Evolutionary conservation across 2,113 vertebrate genomes (phyloP).

Genomic region (Gallinago undulata): DNA sequence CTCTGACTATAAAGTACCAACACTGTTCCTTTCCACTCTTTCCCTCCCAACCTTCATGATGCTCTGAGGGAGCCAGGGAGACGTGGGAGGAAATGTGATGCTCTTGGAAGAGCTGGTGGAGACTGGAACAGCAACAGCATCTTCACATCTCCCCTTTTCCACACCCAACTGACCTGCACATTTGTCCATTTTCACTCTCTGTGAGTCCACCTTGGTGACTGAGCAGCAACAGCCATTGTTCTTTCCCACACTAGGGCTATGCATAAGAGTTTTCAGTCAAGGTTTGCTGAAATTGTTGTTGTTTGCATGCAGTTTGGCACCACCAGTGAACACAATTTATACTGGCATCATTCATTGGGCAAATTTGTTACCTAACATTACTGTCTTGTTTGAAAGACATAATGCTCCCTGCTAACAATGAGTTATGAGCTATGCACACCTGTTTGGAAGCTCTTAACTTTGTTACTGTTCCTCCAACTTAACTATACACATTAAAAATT

Average conservation of each 20-base stretch:
- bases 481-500: background rate
- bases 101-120: background rate
- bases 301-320: background rate
- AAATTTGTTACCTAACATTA: background rate
- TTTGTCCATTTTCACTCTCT: background rate
- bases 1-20: background rate
- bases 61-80: background rate
- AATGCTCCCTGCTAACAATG: background rate
- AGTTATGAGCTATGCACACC: background rate
- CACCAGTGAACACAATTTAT: background rate
- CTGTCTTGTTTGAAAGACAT: background rate
- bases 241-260: background rate
- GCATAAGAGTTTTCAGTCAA: background rate
- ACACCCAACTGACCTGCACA: background rate
- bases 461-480: background rate
- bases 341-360: background rate
- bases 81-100: background rate
- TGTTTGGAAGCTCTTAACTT: background rate
- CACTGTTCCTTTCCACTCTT: background rate
- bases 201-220: background rate
- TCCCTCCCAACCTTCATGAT: background rate
- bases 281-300: background rate
- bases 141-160: background rate
- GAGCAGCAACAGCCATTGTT: background rate
- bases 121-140: background rate